Percentiles rank a stretch among this genome's conserved stretches.
These are phyloP conservation scores for Numenius arquata DNA, from an alignment of 2,113 vertebrate species.

Conservation along the genomic window DNA sequence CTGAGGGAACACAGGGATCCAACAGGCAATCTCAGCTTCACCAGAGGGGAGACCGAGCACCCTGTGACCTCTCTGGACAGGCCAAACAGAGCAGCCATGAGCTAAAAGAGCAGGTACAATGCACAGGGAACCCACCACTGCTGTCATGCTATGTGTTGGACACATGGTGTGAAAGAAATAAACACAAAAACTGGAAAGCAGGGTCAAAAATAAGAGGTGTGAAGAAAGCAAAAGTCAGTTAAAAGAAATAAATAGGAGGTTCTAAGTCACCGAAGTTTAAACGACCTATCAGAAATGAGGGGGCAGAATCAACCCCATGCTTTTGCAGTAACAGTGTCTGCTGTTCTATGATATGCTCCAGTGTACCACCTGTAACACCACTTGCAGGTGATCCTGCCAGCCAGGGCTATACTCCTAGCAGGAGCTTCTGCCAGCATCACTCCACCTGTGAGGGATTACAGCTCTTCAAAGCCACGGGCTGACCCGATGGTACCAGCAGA, in stretches of 20 bases:
- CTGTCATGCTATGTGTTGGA: not conserved
- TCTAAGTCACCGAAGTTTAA: not conserved
- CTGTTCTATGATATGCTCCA: not conserved
- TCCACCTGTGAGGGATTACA: slow-evolving; percentile 1
- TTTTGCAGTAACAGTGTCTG: not conserved
- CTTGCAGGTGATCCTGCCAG: not conserved
- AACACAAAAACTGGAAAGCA: not conserved
- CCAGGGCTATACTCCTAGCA: not conserved
- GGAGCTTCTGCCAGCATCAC: not conserved
- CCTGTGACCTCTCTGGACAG: not conserved
- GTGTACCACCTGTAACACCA: not conserved
- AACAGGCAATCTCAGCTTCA: not conserved
- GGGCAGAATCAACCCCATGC: not conserved
- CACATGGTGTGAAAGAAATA: not conserved
- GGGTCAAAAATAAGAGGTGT: not conserved
- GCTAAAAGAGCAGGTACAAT: not conserved
- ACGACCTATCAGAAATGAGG: not conserved
- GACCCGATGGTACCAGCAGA: not conserved
- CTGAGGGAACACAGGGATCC: not conserved
- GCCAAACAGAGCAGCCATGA: not conserved
- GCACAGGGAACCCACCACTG: fast-evolving
- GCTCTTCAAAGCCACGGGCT: slow-evolving; percentile 7
- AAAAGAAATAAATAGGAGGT: not conserved
- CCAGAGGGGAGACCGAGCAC: not conserved
- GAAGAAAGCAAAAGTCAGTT: not conserved